Conservation (phyloP, 2,113 vertebrate genomes). For the Pomatorhinus ruficollis region DNA sequence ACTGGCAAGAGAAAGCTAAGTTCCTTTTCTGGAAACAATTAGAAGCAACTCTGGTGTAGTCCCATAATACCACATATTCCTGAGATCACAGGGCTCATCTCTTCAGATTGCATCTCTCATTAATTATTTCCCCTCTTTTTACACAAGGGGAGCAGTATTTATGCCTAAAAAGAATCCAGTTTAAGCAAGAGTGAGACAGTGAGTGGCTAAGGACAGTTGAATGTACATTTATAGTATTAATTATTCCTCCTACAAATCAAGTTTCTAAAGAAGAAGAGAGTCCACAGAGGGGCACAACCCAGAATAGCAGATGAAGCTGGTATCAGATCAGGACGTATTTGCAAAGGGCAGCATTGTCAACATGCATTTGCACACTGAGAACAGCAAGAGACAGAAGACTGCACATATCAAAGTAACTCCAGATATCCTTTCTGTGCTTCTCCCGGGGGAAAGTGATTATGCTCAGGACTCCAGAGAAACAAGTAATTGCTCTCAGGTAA, state of each 20-base stretch:
- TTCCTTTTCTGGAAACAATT: slow-evolving; percentile 44
- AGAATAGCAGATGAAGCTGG: neutral
- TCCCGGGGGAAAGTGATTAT: neutral
- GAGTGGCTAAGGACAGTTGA: neutral
- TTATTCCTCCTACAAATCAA: neutral
- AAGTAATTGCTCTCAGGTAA: neutral
- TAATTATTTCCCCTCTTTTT: neutral
- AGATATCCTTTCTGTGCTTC: neutral
- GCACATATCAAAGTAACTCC: neutral
- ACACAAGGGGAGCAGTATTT: neutral
- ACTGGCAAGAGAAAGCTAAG: slow-evolving; percentile 8
- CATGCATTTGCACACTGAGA: neutral
- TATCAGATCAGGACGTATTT: neutral
- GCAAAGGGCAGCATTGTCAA: neutral
- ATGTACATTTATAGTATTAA: neutral
- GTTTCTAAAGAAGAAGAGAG: neutral
- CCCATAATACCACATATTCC: neutral
- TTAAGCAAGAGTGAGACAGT: neutral
- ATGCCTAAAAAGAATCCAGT: neutral
- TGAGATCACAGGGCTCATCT: neutral
- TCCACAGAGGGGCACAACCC: neutral
- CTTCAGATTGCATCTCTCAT: neutral
- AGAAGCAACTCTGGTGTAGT: neutral
- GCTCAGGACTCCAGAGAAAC: neutral
- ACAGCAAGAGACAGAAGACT: neutral